Base-by-base conservation (phyloP, 30 jellyfish, hydroid and myxozoan genomes). In the Aurelia aurita region DNA sequence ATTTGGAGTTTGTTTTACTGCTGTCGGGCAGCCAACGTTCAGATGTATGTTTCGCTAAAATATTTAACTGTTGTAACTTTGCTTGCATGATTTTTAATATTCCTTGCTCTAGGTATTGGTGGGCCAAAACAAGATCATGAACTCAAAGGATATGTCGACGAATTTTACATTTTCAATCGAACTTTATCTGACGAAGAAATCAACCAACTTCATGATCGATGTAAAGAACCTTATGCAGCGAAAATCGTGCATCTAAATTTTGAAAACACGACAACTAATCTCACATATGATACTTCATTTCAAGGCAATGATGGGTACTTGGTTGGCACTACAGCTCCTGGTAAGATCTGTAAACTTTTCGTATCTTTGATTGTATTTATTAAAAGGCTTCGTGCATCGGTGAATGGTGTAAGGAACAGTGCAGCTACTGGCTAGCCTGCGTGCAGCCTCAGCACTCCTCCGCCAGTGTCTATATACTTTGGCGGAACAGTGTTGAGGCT, bases 251-350 rank as follows among this genome's bases (percentile, higher is more conserved):
- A 86, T 74, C 77, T 91, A 21, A 72, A 77, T 44, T 91, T 91
- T 66, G 96, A 75, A 68, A 74, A 72, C 72, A 60, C 80, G 44
- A 72, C 81, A 2, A 46, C 85, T 9, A 91, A 91, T 67, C 55
- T 80, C 20, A 85, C 98, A 1, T 63, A 46, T 34, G 98, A 91
- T 72, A 72, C 77, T 0, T 91, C 98, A 11, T 91, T 65, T 66
- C 98, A 91, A 86, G 98, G 96, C 39, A 91, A 91, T 35, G 81
- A 91, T 69, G 98, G 96, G 8, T 79, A 91, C 60, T 67, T 91
- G 55, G 61, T 64, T 71, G 98, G 98, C 31, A 60, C 29, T 13
- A 88, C 83, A 23, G 35, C 57, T 5, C 44, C 85, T 60, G 97
- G 97, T 90, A 76, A 6, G 57, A 35, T 0, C 15, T 0, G 0